Percentiles rank a stretch among this genome's conserved stretches.
These are phyloP conservation scores for Aurelia coerulea DNA, from an alignment of 30 jellyfish, hydroid and myxozoan genomes.

Conservation along the genomic window DNA sequence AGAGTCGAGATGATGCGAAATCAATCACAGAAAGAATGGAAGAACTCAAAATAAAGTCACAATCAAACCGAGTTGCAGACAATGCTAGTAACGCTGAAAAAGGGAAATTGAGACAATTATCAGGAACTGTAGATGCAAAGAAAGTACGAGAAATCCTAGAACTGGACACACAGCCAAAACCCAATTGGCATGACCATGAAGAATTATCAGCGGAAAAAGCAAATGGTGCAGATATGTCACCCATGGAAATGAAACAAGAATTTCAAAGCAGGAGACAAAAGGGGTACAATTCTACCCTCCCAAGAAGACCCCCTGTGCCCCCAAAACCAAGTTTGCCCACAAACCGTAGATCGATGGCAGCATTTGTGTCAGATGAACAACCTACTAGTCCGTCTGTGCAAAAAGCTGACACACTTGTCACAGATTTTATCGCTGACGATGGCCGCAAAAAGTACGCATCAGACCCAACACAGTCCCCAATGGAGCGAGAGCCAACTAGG, in stretches of 20 bases:
- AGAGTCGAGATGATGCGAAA: neutral
- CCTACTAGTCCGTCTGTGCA: constrained; percentile 14
- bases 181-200: constrained; percentile 45
- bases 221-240: constrained; percentile 67
- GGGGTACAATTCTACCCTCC: constrained; percentile 69
- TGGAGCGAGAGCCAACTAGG: constrained; percentile 76
- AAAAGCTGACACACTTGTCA: constrained; percentile 87
- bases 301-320: constrained; percentile 94
- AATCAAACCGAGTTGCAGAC: constrained; percentile 23
- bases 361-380: constrained; percentile 65
- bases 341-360: constrained; percentile 93
- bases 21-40: constrained; percentile 38
- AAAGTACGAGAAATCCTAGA: constrained; percentile 78
- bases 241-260: constrained; percentile 71
- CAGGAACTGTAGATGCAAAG: constrained; percentile 61
- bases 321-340: constrained; percentile 95
- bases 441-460: constrained; percentile 89
- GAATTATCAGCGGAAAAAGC: constrained; percentile 40
- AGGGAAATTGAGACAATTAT: constrained; percentile 19
- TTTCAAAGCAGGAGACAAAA: constrained; percentile 91
- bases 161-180: constrained; percentile 54
- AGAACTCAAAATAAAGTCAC: constrained; percentile 39
- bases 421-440: constrained; percentile 88
- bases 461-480: constrained; percentile 93
- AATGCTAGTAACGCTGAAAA: constrained; percentile 5